These are phyloP conservation scores for Indri indri DNA, from an alignment of 2,113 vertebrate genomes.

Conservation along the genomic window DNA sequence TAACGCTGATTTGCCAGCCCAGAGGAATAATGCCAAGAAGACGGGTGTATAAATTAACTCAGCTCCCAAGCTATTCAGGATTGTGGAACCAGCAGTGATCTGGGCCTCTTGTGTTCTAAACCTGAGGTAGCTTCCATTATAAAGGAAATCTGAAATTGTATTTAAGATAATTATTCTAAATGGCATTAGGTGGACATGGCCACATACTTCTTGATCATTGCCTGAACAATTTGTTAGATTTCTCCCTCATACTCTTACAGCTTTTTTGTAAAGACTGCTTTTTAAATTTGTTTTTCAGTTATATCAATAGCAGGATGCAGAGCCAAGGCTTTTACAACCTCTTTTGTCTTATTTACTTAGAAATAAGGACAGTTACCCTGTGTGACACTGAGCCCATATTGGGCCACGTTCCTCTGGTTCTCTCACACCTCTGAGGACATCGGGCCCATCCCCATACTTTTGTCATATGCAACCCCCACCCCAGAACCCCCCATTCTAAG, in stretches of 20 bases:
- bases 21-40: not conserved
- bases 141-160: slow-evolving; percentile 16
- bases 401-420: not conserved
- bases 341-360: not conserved
- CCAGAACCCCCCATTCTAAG: not conserved
- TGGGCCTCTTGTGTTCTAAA: not conserved
- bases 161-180: not conserved
- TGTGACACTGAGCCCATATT: not conserved
- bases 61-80: not conserved
- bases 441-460: not conserved
- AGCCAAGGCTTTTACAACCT: not conserved
- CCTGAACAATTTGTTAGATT: not conserved
- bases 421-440: not conserved
- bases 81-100: not conserved
- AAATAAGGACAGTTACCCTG: not conserved
- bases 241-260: not conserved
- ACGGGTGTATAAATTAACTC: not conserved
- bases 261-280: not conserved
- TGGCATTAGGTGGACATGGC: not conserved
- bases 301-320: not conserved
- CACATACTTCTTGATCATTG: not conserved
- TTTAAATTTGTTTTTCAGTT: slow-evolving; percentile 22
- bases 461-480: not conserved
- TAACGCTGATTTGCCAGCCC: not conserved
- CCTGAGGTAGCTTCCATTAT: not conserved